These are phyloP conservation scores for Uloborus plumipes DNA, from an alignment of 2,888 invertebrate species.

Conservation along the genomic window DNA sequence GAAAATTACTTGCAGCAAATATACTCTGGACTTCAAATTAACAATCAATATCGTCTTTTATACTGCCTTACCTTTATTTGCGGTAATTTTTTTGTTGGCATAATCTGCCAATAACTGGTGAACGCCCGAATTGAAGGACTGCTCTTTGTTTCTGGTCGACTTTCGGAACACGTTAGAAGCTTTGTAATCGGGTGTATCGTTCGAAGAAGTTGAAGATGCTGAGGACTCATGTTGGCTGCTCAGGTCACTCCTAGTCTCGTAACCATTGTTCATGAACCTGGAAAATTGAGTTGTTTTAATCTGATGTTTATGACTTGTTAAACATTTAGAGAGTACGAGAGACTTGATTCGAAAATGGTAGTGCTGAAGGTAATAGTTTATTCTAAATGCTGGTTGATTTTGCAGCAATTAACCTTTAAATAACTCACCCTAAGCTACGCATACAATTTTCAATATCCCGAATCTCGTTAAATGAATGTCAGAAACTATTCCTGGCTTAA, in stretches of 20 bases:
- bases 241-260: conserved; percentile 22
- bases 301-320: not conserved
- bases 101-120: conserved; percentile 39
- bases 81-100: conserved; percentile 41
- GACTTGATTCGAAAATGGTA: not conserved
- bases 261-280: not conserved
- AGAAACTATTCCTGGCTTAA: no score
- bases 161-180: conserved; percentile 2
- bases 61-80: conserved; percentile 29
- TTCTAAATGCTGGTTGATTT: no score
- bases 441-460: no score
- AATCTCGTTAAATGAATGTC: no score
- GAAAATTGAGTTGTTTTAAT: not conserved
- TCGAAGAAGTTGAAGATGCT: conserved; percentile 48
- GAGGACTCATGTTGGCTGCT: conserved; percentile 49
- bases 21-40: not conserved
- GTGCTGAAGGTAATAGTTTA: no score
- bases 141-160: conserved; percentile 8
- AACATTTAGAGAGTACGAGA: not conserved
- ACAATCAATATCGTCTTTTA: not conserved
- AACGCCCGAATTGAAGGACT: not conserved
- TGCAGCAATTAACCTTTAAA: no score
- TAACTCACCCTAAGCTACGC: no score
- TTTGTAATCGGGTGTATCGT: conserved; percentile 37
- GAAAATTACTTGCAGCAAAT: no score